Conservation (phyloP, 2,888 invertebrate species). For the Brenthis daphne region DNA sequence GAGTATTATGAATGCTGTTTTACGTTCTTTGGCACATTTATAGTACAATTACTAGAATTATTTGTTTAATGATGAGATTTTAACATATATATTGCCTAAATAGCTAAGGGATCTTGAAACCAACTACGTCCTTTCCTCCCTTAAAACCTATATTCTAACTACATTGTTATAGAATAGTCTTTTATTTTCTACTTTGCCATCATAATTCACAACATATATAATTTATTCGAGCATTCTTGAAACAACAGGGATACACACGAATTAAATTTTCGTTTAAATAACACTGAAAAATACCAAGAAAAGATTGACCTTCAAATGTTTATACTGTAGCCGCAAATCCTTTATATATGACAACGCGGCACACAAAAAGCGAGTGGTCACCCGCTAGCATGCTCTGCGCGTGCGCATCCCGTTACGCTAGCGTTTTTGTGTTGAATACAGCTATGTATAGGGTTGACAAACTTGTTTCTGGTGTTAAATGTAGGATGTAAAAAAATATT, state of each 20-base stretch:
- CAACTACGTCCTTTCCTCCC: too few relatives aligned
- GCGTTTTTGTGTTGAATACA: conserved; percentile 45
- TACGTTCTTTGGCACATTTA: conserved; percentile 16
- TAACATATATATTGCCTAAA: too few relatives aligned
- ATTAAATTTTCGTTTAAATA: not conserved
- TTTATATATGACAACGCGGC: conserved; percentile 25
- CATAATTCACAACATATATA: too few relatives aligned
- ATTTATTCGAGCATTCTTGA: too few relatives aligned
- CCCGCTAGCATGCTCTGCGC: conserved; percentile 41
- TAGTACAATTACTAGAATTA: conserved; percentile 1
- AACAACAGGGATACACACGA: not conserved
- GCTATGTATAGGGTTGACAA: conserved; percentile 38
- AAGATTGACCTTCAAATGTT: conserved; percentile 26
- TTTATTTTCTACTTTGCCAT: too few relatives aligned
- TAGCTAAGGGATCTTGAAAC: too few relatives aligned
- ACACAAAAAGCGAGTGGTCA: conserved; percentile 35
- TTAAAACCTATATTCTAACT: too few relatives aligned
- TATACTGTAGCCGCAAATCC: conserved; percentile 16
- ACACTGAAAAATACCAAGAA: conserved; percentile 27
- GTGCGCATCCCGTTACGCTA: conserved; percentile 46
- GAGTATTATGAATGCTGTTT: conserved; percentile 10
- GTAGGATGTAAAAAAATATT: not conserved
- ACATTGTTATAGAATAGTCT: too few relatives aligned
- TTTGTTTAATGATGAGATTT: too few relatives aligned
- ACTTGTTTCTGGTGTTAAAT: not conserved